These are phyloP conservation scores for Austrofundulus limnaeus DNA, from an alignment of 2,113 vertebrate species.

Conservation along the genomic window DNA sequence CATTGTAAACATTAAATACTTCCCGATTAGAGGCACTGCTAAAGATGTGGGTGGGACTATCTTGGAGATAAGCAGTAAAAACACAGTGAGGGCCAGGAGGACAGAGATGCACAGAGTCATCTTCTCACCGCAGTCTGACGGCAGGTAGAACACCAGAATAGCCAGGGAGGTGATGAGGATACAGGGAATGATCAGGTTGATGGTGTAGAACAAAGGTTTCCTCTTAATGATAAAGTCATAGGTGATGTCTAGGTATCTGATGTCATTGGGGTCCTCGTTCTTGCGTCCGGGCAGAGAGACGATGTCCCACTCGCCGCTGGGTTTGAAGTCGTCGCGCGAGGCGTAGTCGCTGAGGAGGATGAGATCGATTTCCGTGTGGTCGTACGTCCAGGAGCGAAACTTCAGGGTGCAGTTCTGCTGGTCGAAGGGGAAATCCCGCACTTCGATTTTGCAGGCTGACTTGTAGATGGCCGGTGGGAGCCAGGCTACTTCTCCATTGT, in stretches of 20 bases:
- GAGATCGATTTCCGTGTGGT: conserved; percentile 83
- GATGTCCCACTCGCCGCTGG: conserved; percentile 84
- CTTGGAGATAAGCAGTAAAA: conserved; percentile 84
- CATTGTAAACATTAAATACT: conserved; percentile 85
- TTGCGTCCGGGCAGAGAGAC: conserved; percentile 81
- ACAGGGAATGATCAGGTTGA: conserved; percentile 83
- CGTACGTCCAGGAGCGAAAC: conserved; percentile 84
- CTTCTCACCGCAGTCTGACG: conserved; percentile 84
- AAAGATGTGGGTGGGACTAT: conserved; percentile 83
- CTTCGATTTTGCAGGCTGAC: conserved; percentile 83
- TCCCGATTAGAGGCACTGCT: conserved; percentile 83
- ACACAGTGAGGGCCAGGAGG: conserved; percentile 82
- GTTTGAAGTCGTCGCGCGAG: conserved; percentile 83
- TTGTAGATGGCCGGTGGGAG: conserved; percentile 85
- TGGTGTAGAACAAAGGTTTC: conserved; percentile 84
- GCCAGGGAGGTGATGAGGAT: conserved; percentile 83
- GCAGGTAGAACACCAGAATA: conserved; percentile 84
- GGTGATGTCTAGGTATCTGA: conserved; percentile 81
- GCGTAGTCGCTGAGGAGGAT: conserved; percentile 80
- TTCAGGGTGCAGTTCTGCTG: conserved; percentile 85
- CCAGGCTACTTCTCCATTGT: conserved; percentile 81
- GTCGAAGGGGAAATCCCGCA: conserved; percentile 83
- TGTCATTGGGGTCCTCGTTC: conserved; percentile 81
- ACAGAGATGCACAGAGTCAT: conserved; percentile 84
- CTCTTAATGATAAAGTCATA: conserved; percentile 84